phyloP scores from a whole-genome alignment of 2,113 vertebrate genomes.

The Paratilapia polleni region DNA sequence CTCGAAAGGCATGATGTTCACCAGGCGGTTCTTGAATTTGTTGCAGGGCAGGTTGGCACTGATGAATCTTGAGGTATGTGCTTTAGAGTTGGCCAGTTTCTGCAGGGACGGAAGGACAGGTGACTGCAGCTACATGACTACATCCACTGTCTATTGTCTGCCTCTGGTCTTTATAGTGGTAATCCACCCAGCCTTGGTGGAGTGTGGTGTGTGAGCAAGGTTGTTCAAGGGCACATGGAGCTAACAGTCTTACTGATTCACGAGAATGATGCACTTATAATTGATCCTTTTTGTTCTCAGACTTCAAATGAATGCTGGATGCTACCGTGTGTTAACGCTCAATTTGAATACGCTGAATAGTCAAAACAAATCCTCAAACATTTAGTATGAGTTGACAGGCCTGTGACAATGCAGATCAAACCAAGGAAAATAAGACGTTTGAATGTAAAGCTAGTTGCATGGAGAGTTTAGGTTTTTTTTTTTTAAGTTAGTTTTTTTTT shows the following conservation, averaged over 20 bases:
- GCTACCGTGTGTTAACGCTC: background rate
- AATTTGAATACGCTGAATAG: background rate
- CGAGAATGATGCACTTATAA: background rate
- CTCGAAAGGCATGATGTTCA: conserved; percentile 97
- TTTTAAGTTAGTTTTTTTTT: background rate
- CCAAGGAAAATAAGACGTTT: background rate
- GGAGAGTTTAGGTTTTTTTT: background rate
- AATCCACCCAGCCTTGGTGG: background rate
- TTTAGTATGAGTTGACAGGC: background rate
- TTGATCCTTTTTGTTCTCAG: rapidly evolving
- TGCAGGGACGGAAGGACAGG: conserved; percentile 55
- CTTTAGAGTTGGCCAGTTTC: conserved; percentile 93
- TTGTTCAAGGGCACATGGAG: background rate
- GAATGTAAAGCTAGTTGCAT: rapidly evolving
- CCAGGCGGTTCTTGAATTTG: conserved; percentile 97
- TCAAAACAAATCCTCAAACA: background rate
- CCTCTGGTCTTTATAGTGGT: background rate
- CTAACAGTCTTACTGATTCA: background rate
- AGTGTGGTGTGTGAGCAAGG: background rate
- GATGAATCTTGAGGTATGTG: conserved; percentile 94
- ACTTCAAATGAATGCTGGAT: background rate
- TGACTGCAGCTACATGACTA: background rate
- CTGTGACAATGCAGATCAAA: background rate
- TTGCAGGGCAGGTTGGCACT: conserved; percentile 97
- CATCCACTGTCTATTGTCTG: background rate